These are phyloP conservation scores for Drosophila picticornis DNA, from an alignment of 2,888 invertebrate species.

Conservation along the genomic window DNA sequence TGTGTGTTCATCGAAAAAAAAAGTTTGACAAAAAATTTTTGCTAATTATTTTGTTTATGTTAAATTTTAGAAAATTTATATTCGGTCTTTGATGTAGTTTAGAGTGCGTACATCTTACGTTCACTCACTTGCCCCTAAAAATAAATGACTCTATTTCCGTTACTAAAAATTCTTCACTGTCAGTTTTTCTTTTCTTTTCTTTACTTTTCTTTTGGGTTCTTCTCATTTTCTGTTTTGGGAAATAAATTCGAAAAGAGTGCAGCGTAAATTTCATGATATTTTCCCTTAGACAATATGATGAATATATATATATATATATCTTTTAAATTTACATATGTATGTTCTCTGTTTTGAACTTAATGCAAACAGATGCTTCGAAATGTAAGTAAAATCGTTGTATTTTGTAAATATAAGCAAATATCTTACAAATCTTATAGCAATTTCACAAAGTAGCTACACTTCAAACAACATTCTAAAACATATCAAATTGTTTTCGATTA, in stretches of 20 bases:
- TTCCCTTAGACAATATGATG: slow-evolving; percentile 10
- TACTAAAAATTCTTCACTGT: slow-evolving; percentile 28
- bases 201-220: slow-evolving; percentile 6
- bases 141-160: slow-evolving; percentile 49
- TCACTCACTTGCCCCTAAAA: slow-evolving; percentile 15
- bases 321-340: slow-evolving; percentile 46
- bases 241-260: not conserved
- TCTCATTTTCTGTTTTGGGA: not conserved
- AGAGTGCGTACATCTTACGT: slow-evolving; percentile 13
- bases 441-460: slow-evolving; percentile 18
- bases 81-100: slow-evolving; percentile 49
- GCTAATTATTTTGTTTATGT: slow-evolving; percentile 12
- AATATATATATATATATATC: slow-evolving; percentile 11
- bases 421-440: slow-evolving; percentile 10
- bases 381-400: slow-evolving; percentile 82
- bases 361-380: slow-evolving; percentile 85
- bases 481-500: not conserved
- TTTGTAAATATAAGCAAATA: slow-evolving; percentile 28
- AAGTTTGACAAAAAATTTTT: not conserved
- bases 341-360: slow-evolving; percentile 74
- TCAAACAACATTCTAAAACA: not conserved
- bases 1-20: slow-evolving; percentile 12
- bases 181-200: slow-evolving; percentile 11
- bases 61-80: slow-evolving; percentile 25
- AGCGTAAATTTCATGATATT: slow-evolving; percentile 3